A percentile compares a stretch with the other conserved stretches of the same genome.
Evolutionary conservation across 2,888 invertebrate genomes (phyloP).

Genomic region (Neoascia interrupta): DNA sequence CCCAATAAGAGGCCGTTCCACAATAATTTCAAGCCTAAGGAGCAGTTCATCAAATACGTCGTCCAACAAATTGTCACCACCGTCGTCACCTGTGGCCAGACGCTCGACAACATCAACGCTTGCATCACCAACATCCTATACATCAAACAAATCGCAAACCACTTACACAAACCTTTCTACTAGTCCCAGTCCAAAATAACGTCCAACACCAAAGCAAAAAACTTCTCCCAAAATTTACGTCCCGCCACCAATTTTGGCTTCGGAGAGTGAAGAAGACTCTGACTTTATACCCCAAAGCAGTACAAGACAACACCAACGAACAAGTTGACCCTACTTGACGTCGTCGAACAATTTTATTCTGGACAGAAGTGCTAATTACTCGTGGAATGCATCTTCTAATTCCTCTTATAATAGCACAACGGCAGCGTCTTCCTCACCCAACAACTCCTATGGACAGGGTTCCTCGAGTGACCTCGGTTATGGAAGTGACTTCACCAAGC

Average conservation of each 20-base stretch:
- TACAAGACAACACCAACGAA: slow-evolving; percentile 51
- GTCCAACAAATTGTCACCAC: slow-evolving; percentile 55
- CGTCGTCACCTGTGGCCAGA: slow-evolving; percentile 46
- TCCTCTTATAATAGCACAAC: slow-evolving; percentile 46
- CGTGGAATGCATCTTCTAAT: no score
- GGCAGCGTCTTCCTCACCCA: slow-evolving; percentile 74
- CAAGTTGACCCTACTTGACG: no score
- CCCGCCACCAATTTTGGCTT: slow-evolving; percentile 75
- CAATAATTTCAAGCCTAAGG: slow-evolving; percentile 40
- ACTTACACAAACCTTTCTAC: no score
- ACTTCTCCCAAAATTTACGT: slow-evolving; percentile 74
- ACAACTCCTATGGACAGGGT: slow-evolving; percentile 76
- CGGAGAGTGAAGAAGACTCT: slow-evolving; percentile 74
- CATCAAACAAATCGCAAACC: slow-evolving; percentile 27
- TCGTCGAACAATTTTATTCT: no score
- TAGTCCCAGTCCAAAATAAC: no score
- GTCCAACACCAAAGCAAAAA: slow-evolving; percentile 49
- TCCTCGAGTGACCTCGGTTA: slow-evolving; percentile 81
- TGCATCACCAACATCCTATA: slow-evolving; percentile 14
- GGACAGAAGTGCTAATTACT: no score
- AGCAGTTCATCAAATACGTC: no score
- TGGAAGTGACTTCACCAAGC: no score
- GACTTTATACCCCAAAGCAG: slow-evolving; percentile 69
- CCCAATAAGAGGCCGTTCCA: slow-evolving; percentile 34
- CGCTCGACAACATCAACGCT: slow-evolving; percentile 21